Evolutionary conservation across 2,888 invertebrate species (phyloP).

Genomic region (Zygothrica quintamaculata): DNA sequence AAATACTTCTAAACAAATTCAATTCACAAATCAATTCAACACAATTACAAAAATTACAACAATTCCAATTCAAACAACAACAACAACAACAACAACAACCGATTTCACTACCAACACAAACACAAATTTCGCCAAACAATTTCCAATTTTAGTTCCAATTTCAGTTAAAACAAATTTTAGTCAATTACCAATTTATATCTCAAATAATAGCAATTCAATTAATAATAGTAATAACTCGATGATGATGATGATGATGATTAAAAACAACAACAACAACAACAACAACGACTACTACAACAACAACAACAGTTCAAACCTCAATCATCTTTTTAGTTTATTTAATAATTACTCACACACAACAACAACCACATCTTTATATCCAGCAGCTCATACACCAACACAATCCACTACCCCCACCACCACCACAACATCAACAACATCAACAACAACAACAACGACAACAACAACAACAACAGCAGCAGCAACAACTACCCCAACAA

Average conservation of each 20-base stretch:
- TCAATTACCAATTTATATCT: conserved; percentile 7
- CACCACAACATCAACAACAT: conserved; percentile 35
- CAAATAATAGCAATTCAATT: conserved; percentile 5
- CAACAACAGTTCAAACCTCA: no score
- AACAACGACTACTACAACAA: conserved; percentile 25
- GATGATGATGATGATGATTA: conserved; percentile 8
- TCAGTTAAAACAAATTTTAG: conserved; percentile 17
- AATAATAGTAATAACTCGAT: conserved; percentile 14
- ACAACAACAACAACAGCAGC: conserved; percentile 19
- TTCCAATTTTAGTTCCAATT: conserved; percentile 14
- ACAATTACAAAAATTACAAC: conserved; percentile 23
- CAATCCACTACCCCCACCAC: conserved; percentile 38
- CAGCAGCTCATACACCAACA: conserved; percentile 72
- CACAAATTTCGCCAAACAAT: conserved; percentile 2
- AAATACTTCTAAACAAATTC: conserved; percentile 38
- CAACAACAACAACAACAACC: conserved; percentile 9
- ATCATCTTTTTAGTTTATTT: conserved; percentile 25
- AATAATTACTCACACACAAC: conserved; percentile 52
- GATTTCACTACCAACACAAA: conserved; percentile 13
- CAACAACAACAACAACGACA: conserved; percentile 26
- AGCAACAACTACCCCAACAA: conserved; percentile 16
- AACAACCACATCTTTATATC: conserved; percentile 71
- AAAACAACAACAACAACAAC: conserved; percentile 20
- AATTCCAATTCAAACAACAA: conserved; percentile 11
- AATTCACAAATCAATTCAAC: conserved; percentile 13